A percentile compares a stretch with the other conserved stretches of the same genome.
Evolutionary conservation across 2,888 invertebrate genomes (phyloP).

Genomic region (Epistrophe grossulariae): DNA sequence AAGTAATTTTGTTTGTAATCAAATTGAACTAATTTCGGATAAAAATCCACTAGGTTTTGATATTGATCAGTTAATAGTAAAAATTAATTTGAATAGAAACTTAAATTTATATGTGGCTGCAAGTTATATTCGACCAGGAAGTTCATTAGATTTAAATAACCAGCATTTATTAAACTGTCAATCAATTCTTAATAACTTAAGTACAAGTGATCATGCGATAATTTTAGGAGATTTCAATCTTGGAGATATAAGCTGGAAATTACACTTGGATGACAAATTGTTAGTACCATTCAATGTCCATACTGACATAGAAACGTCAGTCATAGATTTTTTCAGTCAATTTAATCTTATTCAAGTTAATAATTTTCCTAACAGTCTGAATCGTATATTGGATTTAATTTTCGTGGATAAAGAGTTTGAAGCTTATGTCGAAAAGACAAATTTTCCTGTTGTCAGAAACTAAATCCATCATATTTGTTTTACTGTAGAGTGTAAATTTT

Average conservation of each 20-base stretch:
- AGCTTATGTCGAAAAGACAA: too few species aligned
- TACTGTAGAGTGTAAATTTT: neutral
- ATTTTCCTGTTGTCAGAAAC: too few species aligned
- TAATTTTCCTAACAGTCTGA: neutral
- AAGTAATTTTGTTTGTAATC: too few species aligned
- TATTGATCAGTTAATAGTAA: neutral
- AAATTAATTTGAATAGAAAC: neutral
- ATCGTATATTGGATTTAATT: neutral
- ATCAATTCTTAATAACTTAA: neutral
- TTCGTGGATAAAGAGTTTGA: too few species aligned
- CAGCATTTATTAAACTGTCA: neutral
- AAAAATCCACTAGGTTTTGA: neutral
- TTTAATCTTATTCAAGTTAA: constrained; percentile 4
- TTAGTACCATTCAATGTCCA: neutral
- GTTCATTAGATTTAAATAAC: neutral
- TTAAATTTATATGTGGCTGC: too few species aligned
- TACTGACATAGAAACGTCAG: neutral
- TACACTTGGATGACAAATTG: neutral
- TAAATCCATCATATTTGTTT: neutral
- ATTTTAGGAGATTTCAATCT: neutral
- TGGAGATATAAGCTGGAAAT: neutral
- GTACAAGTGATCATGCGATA: neutral
- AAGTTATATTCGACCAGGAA: neutral
- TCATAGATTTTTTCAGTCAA: neutral
- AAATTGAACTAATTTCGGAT: too few species aligned